Percentiles rank a stretch among this genome's conserved stretches.
Conservation (phyloP, 2,888 invertebrate species). For the Cinara cedri region DNA sequence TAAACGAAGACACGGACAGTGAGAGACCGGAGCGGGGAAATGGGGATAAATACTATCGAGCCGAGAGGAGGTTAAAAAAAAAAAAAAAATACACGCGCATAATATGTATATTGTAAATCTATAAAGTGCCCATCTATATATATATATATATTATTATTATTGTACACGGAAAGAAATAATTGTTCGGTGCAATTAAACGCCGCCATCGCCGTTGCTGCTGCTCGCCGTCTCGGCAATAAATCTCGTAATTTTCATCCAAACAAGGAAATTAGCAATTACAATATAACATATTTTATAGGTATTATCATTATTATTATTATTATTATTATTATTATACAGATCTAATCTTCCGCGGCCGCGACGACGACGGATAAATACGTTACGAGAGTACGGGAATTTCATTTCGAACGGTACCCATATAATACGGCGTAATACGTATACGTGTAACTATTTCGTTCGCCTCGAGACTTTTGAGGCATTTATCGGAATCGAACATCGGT, state of each 20-base stretch:
- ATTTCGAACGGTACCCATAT: conserved; percentile 18
- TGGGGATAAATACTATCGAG: too few relatives aligned
- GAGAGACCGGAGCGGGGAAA: too few relatives aligned
- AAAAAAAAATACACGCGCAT: neutral
- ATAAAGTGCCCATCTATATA: too few relatives aligned
- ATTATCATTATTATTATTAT: too few relatives aligned
- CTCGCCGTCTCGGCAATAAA: conserved; percentile 33
- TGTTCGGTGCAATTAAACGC: conserved; percentile 44
- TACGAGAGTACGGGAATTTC: conserved; percentile 34
- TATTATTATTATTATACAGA: neutral
- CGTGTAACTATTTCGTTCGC: too few relatives aligned
- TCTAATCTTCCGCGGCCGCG: conserved; percentile 25
- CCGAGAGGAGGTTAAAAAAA: neutral
- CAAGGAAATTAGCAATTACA: conserved; percentile 54
- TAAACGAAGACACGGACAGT: too few relatives aligned
- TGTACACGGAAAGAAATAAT: conserved; percentile 32
- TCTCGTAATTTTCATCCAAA: conserved; percentile 39
- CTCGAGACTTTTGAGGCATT: too few relatives aligned
- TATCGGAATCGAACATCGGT: too few relatives aligned
- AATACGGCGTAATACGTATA: neutral
- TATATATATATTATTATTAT: too few relatives aligned
- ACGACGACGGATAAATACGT: conserved; percentile 29
- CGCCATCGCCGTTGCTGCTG: too few relatives aligned
- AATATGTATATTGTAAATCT: neutral
- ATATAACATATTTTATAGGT: conserved; percentile 10